Conservation (phyloP, 2,888 invertebrate genomes). For the Hololepta plana region DNA sequence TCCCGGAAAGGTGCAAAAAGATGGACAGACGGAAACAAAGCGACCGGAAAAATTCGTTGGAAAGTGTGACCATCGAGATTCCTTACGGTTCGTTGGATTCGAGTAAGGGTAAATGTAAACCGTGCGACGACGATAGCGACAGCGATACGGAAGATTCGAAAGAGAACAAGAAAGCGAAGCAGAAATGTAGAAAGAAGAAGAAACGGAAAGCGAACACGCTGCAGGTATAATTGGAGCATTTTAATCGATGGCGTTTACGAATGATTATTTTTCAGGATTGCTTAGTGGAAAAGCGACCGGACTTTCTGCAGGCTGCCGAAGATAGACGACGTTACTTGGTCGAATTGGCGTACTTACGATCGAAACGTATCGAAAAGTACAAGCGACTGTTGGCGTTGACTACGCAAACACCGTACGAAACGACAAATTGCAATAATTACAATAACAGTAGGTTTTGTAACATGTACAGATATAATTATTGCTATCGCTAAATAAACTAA, state of each 20-base stretch:
- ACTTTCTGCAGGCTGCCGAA: constrained; percentile 43
- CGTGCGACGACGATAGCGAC: constrained; percentile 9
- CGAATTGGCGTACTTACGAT: constrained; percentile 28
- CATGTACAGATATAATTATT: too few relatives aligned
- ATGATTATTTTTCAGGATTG: constrained; percentile 49
- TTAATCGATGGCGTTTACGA: too few relatives aligned
- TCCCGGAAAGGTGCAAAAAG: constrained; percentile 6
- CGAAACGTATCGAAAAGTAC: constrained; percentile 27
- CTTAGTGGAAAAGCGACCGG: constrained; percentile 48
- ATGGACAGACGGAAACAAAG: constrained; percentile 9
- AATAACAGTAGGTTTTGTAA: too few relatives aligned
- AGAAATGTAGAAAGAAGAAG: constrained; percentile 4
- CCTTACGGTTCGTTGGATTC: constrained; percentile 11
- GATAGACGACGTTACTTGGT: constrained; percentile 30
- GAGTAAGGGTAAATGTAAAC: constrained; percentile 11
- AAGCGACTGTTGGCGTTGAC: constrained; percentile 26
- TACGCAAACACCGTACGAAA: constrained; percentile 14
- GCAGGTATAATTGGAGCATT: constrained; percentile 15
- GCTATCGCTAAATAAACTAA: background rate
- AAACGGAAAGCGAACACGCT: constrained; percentile 10
- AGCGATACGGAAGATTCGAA: constrained; percentile 6
- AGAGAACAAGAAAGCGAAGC: constrained; percentile 4
- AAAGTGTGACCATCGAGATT: constrained; percentile 17
- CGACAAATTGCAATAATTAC: too few relatives aligned
- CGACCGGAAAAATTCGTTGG: constrained; percentile 10